phyloP scores from a whole-genome alignment of 30 jellyfish, hydroid and myxozoan genomes.

The Haliclystus octoradiatus region DNA sequence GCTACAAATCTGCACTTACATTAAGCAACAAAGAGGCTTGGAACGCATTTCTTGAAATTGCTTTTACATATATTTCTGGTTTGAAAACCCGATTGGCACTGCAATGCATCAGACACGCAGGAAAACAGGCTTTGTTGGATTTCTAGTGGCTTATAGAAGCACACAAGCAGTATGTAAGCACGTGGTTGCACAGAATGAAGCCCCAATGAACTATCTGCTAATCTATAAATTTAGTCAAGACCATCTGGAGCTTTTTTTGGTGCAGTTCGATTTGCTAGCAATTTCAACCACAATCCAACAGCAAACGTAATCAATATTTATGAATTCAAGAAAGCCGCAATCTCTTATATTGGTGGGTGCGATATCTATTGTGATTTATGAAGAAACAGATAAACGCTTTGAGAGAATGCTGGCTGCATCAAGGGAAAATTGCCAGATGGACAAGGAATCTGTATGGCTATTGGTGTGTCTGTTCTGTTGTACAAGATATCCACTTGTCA shows the following conservation, averaged over 20 bases:
- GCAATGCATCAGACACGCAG: constrained; percentile 21
- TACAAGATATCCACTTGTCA: too few relatives aligned
- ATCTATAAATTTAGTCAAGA: constrained; percentile 50
- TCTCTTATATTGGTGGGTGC: constrained; percentile 18
- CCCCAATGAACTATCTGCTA: constrained; percentile 25
- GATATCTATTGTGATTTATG: constrained; percentile 32
- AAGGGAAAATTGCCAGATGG: constrained; percentile 29
- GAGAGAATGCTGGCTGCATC: constrained; percentile 17
- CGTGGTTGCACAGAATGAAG: constrained; percentile 18
- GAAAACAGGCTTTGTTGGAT: constrained; percentile 65
- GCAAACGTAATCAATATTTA: constrained; percentile 25
- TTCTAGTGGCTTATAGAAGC: constrained; percentile 39
- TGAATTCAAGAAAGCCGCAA: too few relatives aligned
- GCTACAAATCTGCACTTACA: constrained; percentile 44
- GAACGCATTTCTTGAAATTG: constrained; percentile 31
- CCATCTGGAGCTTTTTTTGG: constrained; percentile 49
- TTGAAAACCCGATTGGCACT: constrained; percentile 27
- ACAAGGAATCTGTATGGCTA: neutral
- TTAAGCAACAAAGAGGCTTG: constrained; percentile 20
- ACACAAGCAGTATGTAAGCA: constrained; percentile 32
- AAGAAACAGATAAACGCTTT: constrained; percentile 23
- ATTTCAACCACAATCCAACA: constrained; percentile 59
- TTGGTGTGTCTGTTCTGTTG: too few relatives aligned
- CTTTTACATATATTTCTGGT: constrained; percentile 11
- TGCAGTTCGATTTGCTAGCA: constrained; percentile 37